A percentile compares a stretch with the other conserved stretches of the same genome.
Evolutionary conservation across 2,797 vertebrate genomes (phyloP).

Genomic region (Spatula clypeata): DNA sequence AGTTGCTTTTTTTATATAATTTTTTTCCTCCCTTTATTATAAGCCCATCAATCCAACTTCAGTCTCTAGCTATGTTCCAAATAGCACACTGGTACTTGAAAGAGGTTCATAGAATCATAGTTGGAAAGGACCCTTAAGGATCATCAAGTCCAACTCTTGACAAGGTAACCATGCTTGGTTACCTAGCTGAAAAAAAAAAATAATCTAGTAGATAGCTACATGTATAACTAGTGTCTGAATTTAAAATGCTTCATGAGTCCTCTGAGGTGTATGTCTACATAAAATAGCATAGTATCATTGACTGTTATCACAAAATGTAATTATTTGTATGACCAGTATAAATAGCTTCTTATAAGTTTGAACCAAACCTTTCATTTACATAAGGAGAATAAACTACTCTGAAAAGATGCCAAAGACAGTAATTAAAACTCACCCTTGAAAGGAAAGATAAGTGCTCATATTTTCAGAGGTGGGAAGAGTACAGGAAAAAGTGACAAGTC

Average conservation of each 20-base stretch:
- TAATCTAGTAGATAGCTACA: background rate
- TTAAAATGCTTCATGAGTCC: background rate
- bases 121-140: too few relatives aligned
- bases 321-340: too few relatives aligned
- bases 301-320: background rate
- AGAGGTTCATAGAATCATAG: background rate
- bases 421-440: background rate
- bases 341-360: background rate
- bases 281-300: accelerated
- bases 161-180: too few relatives aligned
- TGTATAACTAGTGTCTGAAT: background rate
- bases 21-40: background rate
- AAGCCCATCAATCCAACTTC: background rate
- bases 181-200: background rate
- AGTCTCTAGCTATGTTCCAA: accelerated
- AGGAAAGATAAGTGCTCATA: background rate
- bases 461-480: background rate
- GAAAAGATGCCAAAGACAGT: background rate
- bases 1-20: background rate
- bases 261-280: background rate
- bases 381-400: too few relatives aligned
- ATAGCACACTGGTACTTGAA: background rate
- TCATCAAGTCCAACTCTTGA: too few relatives aligned
- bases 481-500: background rate
- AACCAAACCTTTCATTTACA: background rate